These are phyloP conservation scores for Sebastes diaconus DNA, from an alignment of 2,797 vertebrate species.

Conservation along the genomic window DNA sequence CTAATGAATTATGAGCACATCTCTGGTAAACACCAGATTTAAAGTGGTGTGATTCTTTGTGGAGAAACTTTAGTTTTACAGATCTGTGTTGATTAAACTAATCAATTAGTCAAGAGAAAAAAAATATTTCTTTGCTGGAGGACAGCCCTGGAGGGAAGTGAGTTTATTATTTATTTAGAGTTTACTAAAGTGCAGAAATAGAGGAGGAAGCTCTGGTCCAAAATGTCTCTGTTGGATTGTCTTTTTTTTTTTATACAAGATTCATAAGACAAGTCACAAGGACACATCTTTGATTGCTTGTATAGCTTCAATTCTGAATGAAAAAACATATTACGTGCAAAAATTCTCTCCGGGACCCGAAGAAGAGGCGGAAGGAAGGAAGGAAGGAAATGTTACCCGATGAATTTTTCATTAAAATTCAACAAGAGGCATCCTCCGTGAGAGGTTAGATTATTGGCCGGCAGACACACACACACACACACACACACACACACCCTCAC, in stretches of 20 bases:
- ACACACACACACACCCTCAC: neutral
- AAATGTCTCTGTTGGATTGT: neutral
- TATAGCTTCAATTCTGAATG: conserved; percentile 20
- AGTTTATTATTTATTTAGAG: too few species aligned
- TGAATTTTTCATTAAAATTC: conserved; percentile 73
- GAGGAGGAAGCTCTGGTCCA: neutral
- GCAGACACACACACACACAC: conserved; percentile 26
- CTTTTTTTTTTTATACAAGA: neutral
- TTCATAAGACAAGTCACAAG: neutral
- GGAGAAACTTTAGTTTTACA: neutral
- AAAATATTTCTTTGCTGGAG: too few species aligned
- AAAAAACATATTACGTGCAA: conserved; percentile 24
- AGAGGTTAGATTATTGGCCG: conserved; percentile 79
- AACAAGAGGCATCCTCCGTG: conserved; percentile 71
- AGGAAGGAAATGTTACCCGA: conserved; percentile 56
- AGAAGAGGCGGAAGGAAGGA: conserved; percentile 19
- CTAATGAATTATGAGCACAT: neutral
- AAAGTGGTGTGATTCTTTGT: neutral
- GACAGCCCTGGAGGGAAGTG: neutral
- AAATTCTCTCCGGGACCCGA: conserved; percentile 22
- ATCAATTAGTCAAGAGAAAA: neutral
- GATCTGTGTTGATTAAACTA: neutral
- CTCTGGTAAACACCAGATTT: neutral
- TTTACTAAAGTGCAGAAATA: neutral
- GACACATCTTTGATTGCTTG: neutral